Evolutionary conservation across 1,140 invertebrate species (phyloP).

Genomic region (Drosophila jambulina): DNA sequence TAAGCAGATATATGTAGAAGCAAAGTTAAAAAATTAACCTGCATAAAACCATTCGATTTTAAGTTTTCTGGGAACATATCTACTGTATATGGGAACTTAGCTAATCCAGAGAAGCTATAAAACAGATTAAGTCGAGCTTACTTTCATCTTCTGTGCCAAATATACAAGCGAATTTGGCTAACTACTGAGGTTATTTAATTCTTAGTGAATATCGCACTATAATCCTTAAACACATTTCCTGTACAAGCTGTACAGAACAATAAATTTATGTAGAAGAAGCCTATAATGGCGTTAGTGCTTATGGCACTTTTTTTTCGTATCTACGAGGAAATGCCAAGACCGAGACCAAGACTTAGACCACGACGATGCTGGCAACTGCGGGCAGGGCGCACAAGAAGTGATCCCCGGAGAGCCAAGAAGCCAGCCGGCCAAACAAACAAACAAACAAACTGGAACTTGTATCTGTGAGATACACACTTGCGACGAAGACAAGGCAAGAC

Average conservation of each 20-base stretch:
- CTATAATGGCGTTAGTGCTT: conserved; percentile 32
- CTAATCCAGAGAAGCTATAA: background rate
- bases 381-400: conserved; percentile 54
- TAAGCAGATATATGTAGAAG: background rate
- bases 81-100: background rate
- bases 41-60: conserved; percentile 1
- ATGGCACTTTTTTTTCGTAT: conserved; percentile 15
- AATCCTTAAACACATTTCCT: background rate
- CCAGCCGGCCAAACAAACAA: conserved; percentile 61
- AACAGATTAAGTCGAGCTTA: background rate
- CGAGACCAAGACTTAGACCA: conserved; percentile 26
- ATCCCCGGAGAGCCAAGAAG: conserved; percentile 57
- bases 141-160: background rate
- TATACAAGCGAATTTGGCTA: background rate
- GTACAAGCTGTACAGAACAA: background rate
- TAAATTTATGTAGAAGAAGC: conserved; percentile 2
- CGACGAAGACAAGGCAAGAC: conserved; percentile 51
- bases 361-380: conserved; percentile 36
- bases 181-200: background rate
- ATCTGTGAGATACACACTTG: conserved; percentile 71
- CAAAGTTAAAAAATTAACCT: background rate
- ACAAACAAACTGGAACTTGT: conserved; percentile 77
- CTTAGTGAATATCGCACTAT: background rate
- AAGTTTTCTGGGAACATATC: background rate
- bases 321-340: conserved; percentile 58